These are phyloP conservation scores for Tragelaphus scriptus DNA, from an alignment of 2,113 vertebrate genomes.

Conservation along the genomic window DNA sequence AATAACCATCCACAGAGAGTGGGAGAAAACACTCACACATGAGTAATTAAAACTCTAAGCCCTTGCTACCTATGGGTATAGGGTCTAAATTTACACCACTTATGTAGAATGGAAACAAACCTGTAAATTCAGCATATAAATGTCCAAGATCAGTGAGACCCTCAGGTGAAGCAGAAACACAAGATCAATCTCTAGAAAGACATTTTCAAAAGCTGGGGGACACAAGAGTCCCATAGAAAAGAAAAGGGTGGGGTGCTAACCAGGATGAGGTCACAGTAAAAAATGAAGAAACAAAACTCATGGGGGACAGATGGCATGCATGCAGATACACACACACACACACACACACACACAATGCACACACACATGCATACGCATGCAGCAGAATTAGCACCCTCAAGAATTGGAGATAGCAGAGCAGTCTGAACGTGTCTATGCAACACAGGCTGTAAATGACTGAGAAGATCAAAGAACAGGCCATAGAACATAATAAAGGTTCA, in stretches of 20 bases:
- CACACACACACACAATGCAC: background rate
- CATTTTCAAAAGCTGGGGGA: background rate
- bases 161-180: background rate
- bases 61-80: background rate
- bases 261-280: background rate
- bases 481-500: background rate
- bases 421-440: background rate
- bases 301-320: too few relatives aligned
- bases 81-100: constrained; percentile 35
- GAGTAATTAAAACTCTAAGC: constrained; percentile 43
- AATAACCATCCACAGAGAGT: background rate
- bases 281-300: background rate
- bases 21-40: constrained; percentile 42
- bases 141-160: background rate
- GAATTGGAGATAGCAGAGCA: background rate
- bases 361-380: background rate
- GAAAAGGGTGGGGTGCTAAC: background rate
- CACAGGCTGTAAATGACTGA: background rate
- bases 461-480: background rate
- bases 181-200: background rate
- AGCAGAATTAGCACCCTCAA: background rate
- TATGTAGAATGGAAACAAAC: background rate
- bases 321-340: background rate
- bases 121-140: constrained; percentile 8
- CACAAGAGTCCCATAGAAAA: background rate